Percentiles rank a stretch among this genome's conserved stretches.
Conservation (phyloP, 2,113 vertebrate genomes). For the Maccullochella peelii region DNA sequence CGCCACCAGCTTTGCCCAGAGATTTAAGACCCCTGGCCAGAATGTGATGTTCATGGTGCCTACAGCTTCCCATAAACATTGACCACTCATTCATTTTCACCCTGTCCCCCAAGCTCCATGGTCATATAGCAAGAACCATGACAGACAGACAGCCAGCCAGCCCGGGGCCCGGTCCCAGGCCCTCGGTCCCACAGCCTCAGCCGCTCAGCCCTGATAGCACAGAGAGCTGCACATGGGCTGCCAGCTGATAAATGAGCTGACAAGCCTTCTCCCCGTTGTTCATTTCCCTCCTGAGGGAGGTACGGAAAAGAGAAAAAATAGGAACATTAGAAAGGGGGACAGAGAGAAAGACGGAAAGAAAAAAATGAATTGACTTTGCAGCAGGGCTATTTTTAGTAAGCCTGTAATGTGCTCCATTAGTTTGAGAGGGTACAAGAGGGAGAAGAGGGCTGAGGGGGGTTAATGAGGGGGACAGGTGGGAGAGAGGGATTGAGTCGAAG, state of each 20-base stretch:
- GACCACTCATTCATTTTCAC: conserved; percentile 45
- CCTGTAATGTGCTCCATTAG: conserved; percentile 81
- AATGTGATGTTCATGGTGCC: conserved; percentile 34
- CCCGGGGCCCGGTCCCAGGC: conserved; percentile 19
- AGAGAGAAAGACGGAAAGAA: conserved; percentile 42
- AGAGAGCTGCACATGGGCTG: conserved; percentile 55
- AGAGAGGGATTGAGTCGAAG: conserved; percentile 21
- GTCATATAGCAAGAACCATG: conserved; percentile 38
- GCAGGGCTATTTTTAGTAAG: conserved; percentile 80
- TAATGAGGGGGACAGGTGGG: conserved; percentile 43
- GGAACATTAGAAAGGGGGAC: conserved; percentile 60
- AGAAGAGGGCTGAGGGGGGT: conserved; percentile 47
- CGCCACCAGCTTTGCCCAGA: conserved; percentile 35
- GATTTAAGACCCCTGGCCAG: conserved; percentile 52
- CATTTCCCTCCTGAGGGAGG: conserved; percentile 75
- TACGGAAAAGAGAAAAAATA: conserved; percentile 56
- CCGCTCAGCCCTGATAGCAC: conserved; percentile 56
- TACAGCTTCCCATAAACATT: conserved; percentile 41
- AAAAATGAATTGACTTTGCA: conserved; percentile 71
- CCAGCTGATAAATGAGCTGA: conserved; percentile 84
- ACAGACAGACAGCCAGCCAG: conserved; percentile 41
- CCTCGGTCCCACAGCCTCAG: conserved; percentile 55
- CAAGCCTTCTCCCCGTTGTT: conserved; percentile 71
- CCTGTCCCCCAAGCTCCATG: conserved; percentile 19
- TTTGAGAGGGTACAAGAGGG: conserved; percentile 63